Evolutionary conservation across 2,113 vertebrate genomes (phyloP), one percentile per base, ranked within the genome.

Genomic region (Lasiurus cinereus): DNA sequence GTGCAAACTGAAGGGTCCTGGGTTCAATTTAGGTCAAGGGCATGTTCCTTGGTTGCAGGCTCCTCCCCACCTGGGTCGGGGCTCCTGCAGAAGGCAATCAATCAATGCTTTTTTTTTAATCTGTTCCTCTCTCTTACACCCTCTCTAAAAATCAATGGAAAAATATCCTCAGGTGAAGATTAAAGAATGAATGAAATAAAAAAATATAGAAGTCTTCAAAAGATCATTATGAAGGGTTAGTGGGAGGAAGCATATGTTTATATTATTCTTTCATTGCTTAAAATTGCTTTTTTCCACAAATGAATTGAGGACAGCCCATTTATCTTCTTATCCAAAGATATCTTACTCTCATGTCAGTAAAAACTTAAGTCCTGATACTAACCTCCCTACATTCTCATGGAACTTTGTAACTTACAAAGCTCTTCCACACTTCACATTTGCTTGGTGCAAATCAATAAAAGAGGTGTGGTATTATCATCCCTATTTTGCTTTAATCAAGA

Each of bases 401-500:
- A 95, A 50, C 21, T 86, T 69, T 12, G 56, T 14, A 83, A 48
- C 39, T 86, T 86, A 78, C 64, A 86, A 94, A 93, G 67, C 46
- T 76, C 27, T 78, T 91, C 70, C 70, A 59, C 50, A 79, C 27
- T 87, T 93, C 73, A 90, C 31, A 76, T 39, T 93, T 74, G 50
- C 80, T 77, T 70, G 86, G n/a, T 24, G 83, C 5, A 92, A 79
- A 22, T 18, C 48, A 83, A 79, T 54, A 69, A 86, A 74, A 83
- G 22, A 91, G 48, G 48, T 24, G 59, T 43, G 33, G 43, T 48
- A 48, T 83, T 79, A 54, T 8, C 33, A 83, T 27, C 16, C 11
- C 27, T 83, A 36, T 90, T 96, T 91, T 93, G 31, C 88, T 84
- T 92, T 80, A 85, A 74, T 50, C 70, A 91, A 59, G 48, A 82